Percentiles rank a stretch among this genome's conserved stretches.
These are phyloP conservation scores for Mesochorus sp. DNA, from an alignment of 2,888 invertebrate species.

Conservation along the genomic window DNA sequence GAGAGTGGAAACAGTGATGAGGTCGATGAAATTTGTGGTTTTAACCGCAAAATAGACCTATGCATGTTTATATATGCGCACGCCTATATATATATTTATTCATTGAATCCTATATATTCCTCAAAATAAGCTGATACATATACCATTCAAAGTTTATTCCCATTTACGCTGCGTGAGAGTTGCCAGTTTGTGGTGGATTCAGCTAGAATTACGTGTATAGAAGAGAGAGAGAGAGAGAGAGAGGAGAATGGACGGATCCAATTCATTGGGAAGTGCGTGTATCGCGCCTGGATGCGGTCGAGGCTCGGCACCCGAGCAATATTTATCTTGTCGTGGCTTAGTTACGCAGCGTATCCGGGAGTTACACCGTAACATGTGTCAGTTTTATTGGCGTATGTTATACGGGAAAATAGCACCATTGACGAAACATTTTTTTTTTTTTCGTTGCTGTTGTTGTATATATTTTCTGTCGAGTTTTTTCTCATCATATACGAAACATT, in stretches of 20 bases:
- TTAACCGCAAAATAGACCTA: background rate
- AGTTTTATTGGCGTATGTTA: no score
- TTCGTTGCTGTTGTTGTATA: no score
- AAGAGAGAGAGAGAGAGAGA: background rate
- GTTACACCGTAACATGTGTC: background rate
- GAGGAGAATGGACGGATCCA: background rate
- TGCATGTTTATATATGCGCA: background rate
- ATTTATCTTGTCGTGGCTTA: slow-evolving; percentile 44
- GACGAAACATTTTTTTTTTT: no score
- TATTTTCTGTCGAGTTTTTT: no score
- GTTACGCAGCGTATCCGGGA: background rate
- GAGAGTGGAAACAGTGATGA: background rate
- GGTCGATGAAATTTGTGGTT: slow-evolving; percentile 27
- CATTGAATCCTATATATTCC: no score
- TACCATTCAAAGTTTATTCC: background rate
- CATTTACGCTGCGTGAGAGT: background rate
- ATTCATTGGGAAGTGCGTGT: slow-evolving; percentile 49
- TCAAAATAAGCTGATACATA: background rate
- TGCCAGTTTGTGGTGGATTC: background rate
- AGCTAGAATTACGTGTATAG: no score
- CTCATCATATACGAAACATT: no score
- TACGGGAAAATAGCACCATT: no score
- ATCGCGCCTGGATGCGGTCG: slow-evolving; percentile 48
- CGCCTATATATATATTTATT: background rate
- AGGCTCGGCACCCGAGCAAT: slow-evolving; percentile 48